Base-by-base conservation (phyloP, 2,797 vertebrate genomes). In the Amblyraja radiata region DNA sequence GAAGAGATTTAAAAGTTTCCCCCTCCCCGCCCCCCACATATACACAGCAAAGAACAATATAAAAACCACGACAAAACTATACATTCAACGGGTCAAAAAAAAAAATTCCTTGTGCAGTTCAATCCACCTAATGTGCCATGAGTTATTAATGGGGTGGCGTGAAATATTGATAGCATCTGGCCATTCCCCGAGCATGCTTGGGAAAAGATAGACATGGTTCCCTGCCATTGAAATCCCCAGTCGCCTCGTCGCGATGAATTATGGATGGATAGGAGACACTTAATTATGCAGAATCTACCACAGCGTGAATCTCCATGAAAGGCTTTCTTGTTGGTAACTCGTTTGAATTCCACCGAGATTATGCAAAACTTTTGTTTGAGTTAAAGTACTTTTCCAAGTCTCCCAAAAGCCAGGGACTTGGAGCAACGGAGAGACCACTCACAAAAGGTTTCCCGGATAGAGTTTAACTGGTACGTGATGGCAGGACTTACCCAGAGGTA, bases 261-360 rank as follows among this genome's bases (percentile, higher is more conserved):
- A 92, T 92, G 14, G 54, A 91, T 91, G 68, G 71, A 39, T 23
- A 76, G 16, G 71, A 6, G 9, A n/a, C 54, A 6, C 90, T 92
- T 13, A 39, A 58, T 92, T 92, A 92, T 92, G 90, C 90, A 92
- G 71, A 76, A n/a, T 54, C 25, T 54, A 92, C 54, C 28, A 58
- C 16, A 76, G 14, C 36, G 32, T 68, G 4, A 88, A 10, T 63
- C 36, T 36, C 6, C 14, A 65, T 25, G 21, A 65, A 73, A 73
- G 81, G 46, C 68, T 0, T 13, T n/a, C 65, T n/a, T 39, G 18
- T 88, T 46, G 68, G 28, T 3, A 76, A 92, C 71, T 76, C 68
- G 1, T 92, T 28, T 76, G 90, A 58, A 92, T 28, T 54, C 39
- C 54, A 71, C 13, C 74, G 71, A 54, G 71, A 76, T 28, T 76